Evolutionary conservation across 2,888 invertebrate species (phyloP).

Genomic region (Synanthedon myopaeformis): DNA sequence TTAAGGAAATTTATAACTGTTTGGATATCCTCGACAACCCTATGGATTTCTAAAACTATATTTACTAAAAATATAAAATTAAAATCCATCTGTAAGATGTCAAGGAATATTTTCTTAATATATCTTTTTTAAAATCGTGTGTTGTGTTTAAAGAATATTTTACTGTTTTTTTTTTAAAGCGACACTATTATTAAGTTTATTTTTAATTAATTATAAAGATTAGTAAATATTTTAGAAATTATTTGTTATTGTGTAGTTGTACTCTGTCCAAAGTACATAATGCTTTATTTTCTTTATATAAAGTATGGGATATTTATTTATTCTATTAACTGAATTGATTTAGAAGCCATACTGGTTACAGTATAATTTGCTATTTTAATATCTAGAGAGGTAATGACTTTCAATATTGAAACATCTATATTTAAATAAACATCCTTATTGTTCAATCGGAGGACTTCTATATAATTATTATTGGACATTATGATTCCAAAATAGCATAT

Average conservation of each 20-base stretch:
- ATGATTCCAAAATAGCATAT: slow-evolving; percentile 40
- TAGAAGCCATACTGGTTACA: slow-evolving; percentile 38
- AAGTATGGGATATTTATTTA: slow-evolving; percentile 13
- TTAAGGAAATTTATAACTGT: too few relatives aligned
- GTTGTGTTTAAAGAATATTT: too few relatives aligned
- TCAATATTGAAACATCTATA: slow-evolving; percentile 48
- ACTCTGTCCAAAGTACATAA: slow-evolving; percentile 8
- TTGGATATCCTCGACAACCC: too few relatives aligned
- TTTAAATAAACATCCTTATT: slow-evolving; percentile 47
- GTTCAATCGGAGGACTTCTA: slow-evolving; percentile 39
- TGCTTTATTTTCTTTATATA: slow-evolving; percentile 7
- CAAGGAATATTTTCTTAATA: too few relatives aligned
- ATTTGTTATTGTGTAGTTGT: slow-evolving; percentile 2
- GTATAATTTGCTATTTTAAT: slow-evolving; percentile 55
- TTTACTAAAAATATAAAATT: too few relatives aligned
- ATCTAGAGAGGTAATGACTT: slow-evolving; percentile 52
- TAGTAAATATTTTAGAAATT: not conserved
- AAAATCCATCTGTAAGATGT: too few relatives aligned
- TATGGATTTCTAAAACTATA: too few relatives aligned
- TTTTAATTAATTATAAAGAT: too few relatives aligned
- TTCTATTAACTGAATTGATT: slow-evolving; percentile 11
- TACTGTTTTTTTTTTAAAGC: too few relatives aligned
- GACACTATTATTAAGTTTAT: too few relatives aligned
- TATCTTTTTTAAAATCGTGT: too few relatives aligned
- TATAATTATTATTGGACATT: slow-evolving; percentile 37